A percentile compares a stretch with the other conserved stretches of the same genome.
phyloP scores from a whole-genome alignment of 2,113 vertebrate species.

The Odontesthes bonariensis region DNA sequence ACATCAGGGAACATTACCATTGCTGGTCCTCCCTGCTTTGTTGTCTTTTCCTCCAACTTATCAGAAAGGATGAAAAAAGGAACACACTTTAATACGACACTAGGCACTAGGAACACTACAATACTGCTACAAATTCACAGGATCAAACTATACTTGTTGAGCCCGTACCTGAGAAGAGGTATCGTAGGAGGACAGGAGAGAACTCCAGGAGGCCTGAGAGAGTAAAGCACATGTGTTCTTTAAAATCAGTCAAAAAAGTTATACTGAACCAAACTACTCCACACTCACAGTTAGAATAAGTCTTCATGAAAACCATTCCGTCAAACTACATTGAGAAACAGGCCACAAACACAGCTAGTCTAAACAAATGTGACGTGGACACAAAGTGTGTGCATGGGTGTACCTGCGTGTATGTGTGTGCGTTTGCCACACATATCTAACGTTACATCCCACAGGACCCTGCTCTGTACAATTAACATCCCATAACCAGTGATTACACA shows the following conservation, averaged over 20 bases:
- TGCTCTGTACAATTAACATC: conserved; percentile 74
- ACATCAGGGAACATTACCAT: conserved; percentile 49
- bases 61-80: conserved; percentile 46
- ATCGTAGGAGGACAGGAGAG: conserved; percentile 77
- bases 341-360: conserved; percentile 41
- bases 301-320: conserved; percentile 42
- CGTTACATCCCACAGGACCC: conserved; percentile 64
- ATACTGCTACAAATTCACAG: conserved; percentile 16
- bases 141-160: conserved; percentile 39
- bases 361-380: conserved; percentile 33
- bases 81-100: conserved; percentile 22
- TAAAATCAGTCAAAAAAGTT: conserved; percentile 45
- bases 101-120: conserved; percentile 18
- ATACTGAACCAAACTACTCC: conserved; percentile 26
- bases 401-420: no score
- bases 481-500: conserved; percentile 72
- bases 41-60: conserved; percentile 63
- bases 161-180: conserved; percentile 81
- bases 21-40: conserved; percentile 53
- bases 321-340: conserved; percentile 11
- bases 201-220: conserved; percentile 80
- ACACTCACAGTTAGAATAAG: conserved; percentile 38
- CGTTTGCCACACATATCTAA: conserved; percentile 33
- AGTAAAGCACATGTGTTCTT: conserved; percentile 64
- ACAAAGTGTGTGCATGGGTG: background rate